Evolutionary conservation across 2,888 invertebrate genomes (phyloP).

Genomic region (Spodoptera exigua): DNA sequence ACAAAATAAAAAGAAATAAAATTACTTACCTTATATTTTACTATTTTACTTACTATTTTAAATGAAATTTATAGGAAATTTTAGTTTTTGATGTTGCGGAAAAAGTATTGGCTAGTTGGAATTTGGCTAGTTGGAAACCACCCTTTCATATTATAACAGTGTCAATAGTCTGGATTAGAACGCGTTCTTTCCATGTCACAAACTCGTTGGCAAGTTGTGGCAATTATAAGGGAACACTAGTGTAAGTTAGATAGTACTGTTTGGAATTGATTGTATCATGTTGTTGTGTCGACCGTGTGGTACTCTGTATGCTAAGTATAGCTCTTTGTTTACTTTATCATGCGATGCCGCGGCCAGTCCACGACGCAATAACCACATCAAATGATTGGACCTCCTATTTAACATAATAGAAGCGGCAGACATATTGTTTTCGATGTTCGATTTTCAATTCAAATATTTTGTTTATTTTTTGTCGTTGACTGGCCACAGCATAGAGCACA

Average conservation of each 20-base stretch:
- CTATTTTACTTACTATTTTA: too few species aligned
- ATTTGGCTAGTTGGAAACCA: too few species aligned
- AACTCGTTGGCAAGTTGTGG: constrained; percentile 49
- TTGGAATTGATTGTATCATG: constrained; percentile 63
- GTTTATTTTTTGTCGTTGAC: constrained; percentile 14
- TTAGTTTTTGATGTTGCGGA: too few species aligned
- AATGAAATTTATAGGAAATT: too few species aligned
- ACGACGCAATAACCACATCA: not conserved
- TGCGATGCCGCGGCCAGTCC: constrained; percentile 24
- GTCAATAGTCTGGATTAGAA: constrained; percentile 21
- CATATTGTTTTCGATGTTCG: constrained; percentile 31
- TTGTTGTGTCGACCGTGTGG: constrained; percentile 70
- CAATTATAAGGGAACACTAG: constrained; percentile 55
- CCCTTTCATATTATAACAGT: constrained; percentile 24
- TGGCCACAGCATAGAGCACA: constrained; percentile 28
- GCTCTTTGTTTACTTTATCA: constrained; percentile 61
- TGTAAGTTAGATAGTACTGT: constrained; percentile 59
- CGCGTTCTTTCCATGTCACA: constrained; percentile 58
- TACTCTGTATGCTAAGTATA: constrained; percentile 73
- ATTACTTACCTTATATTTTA: too few species aligned
- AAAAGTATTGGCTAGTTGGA: too few species aligned
- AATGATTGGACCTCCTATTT: constrained; percentile 39
- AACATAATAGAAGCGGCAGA: constrained; percentile 41
- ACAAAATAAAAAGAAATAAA: too few species aligned
- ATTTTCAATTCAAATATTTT: not conserved